Evolutionary conservation across 2,797 vertebrate species (phyloP).

Genomic region (Anguilla pacifica): DNA sequence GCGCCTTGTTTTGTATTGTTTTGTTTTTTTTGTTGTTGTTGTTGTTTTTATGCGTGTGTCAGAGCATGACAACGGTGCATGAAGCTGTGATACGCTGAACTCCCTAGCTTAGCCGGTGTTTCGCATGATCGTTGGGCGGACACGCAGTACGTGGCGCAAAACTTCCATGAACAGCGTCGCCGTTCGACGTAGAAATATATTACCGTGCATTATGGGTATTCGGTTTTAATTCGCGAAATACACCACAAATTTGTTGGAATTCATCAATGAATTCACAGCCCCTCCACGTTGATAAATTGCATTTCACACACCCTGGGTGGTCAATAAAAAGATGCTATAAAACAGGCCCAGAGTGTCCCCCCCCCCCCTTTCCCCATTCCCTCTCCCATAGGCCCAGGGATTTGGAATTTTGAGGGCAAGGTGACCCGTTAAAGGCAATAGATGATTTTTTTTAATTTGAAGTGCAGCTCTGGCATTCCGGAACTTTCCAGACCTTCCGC

Average conservation of each 20-base stretch:
- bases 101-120: constrained; percentile 24
- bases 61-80: background rate
- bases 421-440: background rate
- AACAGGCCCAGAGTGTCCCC: background rate
- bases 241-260: background rate
- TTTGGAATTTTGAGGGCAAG: background rate
- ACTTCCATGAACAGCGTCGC: constrained; percentile 36
- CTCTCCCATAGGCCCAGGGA: background rate
- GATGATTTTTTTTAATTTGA: background rate
- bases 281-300: background rate
- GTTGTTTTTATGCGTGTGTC: background rate
- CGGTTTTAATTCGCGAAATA: background rate
- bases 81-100: background rate
- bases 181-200: constrained; percentile 33
- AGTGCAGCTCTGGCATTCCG: background rate
- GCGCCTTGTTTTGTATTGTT: background rate
- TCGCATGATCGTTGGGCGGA: constrained; percentile 28
- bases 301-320: background rate
- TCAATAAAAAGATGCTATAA: background rate
- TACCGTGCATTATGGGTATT: constrained; percentile 14
- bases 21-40: too few relatives aligned
- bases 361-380: too few relatives aligned
- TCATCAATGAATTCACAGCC: background rate
- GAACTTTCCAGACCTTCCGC: background rate
- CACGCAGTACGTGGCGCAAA: background rate